Conservation (phyloP, 2,113 vertebrate species). For the Laterallus jamaicensis region DNA sequence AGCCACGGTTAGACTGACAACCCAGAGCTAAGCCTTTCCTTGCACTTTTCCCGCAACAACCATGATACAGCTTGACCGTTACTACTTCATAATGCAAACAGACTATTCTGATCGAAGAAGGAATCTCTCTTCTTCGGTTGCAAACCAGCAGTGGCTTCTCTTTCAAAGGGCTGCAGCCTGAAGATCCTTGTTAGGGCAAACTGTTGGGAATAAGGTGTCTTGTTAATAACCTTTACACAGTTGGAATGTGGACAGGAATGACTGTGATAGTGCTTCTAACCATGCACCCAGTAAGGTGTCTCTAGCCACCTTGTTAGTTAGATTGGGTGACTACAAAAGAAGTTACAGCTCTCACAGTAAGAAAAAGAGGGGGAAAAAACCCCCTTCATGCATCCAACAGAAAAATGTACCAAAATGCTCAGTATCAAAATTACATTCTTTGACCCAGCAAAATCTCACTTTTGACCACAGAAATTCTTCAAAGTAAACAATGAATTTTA, state of each 20-base stretch:
- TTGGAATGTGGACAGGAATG: not conserved
- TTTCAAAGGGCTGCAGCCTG: not conserved
- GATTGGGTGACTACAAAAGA: not conserved
- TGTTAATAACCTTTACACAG: not conserved
- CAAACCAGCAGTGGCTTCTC: not conserved
- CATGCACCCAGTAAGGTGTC: not conserved
- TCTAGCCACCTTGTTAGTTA: not conserved
- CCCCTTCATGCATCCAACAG: not conserved
- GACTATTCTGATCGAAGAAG: not conserved
- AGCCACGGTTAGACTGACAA: not conserved
- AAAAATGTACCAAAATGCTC: not conserved
- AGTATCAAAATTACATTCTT: not conserved
- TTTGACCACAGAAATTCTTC: not conserved
- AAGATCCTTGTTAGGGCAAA: not conserved
- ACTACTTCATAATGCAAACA: not conserved
- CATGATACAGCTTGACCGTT: not conserved
- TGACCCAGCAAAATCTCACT: not conserved
- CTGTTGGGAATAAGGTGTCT: not conserved
- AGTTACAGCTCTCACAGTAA: not conserved
- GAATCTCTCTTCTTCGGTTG: not conserved
- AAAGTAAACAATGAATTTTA: not conserved
- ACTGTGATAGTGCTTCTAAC: not conserved
- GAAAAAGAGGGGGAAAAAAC: fast-evolving
- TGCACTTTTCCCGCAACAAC: not conserved
- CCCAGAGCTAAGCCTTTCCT: not conserved